Base-by-base conservation (phyloP, 53 echinoderm and acorn worm genomes). In the Henricia sp. region DNA sequence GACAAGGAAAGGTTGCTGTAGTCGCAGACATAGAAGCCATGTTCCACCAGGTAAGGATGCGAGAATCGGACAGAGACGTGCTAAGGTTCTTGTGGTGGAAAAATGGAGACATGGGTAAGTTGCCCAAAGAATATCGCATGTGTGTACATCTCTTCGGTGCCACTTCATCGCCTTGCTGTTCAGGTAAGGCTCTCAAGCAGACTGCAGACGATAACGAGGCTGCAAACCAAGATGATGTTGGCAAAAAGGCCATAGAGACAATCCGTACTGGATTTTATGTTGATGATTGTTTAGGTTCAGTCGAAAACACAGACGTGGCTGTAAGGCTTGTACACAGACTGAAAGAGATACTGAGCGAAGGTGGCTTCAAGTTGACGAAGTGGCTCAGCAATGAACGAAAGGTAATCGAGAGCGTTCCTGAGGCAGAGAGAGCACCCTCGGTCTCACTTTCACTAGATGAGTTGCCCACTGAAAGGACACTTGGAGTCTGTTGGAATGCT, bases 81-180 rank as follows among this genome's bases (percentile, higher is more conserved):
- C 59, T 93, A 24, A 53, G 80, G 28, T 90, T 83, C 44, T 56
- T 85, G 4, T 93, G 88, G 91, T 93, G 93, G 93, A 84, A 62
- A 38, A 37, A 37, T 13, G 90, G 88, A 36, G 28, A 90, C 34
- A 11, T 85, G 46, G 9, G 41, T 2, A 4, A 21, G 19, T 24
- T 37, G 4, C 85, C 85, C 3, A 20, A 64, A 33, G 82, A 52
- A 19, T 92, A 82, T 42, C 29, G 92, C 8, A 89, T 92, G 92
- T 66, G 71, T 39, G 92, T 89, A 5, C 92, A 92, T 39, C 52
- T 89, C 1, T 92, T 92, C 56, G 89, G 89, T 4, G 92, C 80
- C 4, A 74, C 83, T 6, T 91, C 72, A 67, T 72, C 72, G 11
- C 87, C 87, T n/a, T 73, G 83, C 30, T 71, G 73, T 37, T 53